Evolutionary conservation across 2,888 invertebrate species (phyloP), one percentile per base, ranked within the genome.

Genomic region (Phasia obesa): DNA sequence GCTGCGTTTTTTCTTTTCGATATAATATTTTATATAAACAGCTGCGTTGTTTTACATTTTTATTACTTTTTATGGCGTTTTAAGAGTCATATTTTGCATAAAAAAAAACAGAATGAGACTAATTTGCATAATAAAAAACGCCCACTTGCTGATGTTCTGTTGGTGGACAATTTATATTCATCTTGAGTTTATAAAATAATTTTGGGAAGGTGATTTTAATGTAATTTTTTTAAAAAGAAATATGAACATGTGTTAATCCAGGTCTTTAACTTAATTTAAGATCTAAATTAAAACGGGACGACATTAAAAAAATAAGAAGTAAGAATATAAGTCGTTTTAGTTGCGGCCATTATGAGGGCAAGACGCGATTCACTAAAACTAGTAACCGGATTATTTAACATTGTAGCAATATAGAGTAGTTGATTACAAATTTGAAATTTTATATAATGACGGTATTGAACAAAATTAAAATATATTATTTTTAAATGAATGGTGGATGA

Each of bases 101-200:
- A 7, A 21, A 51, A 53, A 73, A 49, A 49, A 21, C 0, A 57
- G 35, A 78, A 75, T 42, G 35, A 35, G 51, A 60, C 60, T 76
- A 75, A 83, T 83, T 79, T 79, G 55, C 83, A 83, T 83, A 83
- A 71, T 60, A 75, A 67, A 75, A 60, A 65, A 70, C 83, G 83
- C 83, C 83, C 55, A 75, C 71, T 67, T 83, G 42, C 53, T 44
- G 17, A 35, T 42, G 23, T 77, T 21, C 17, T 80, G n/a, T 73
- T 15, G 23, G 31, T 78, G 64, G 57, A 65, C 53, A 62, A 65
- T 65, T 59, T 44, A 2, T n/a, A 42, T 31, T 69, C 25, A 0
- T 59, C 0, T 55, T 9, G 0, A 35, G 2, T 57, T 59, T 55
- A 31, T 47, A 2, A 65, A 67, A 27, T 57, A n/a, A 17, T 51